Base-by-base conservation (phyloP, 2,113 vertebrate genomes). In the Atractosteus spatula region DNA sequence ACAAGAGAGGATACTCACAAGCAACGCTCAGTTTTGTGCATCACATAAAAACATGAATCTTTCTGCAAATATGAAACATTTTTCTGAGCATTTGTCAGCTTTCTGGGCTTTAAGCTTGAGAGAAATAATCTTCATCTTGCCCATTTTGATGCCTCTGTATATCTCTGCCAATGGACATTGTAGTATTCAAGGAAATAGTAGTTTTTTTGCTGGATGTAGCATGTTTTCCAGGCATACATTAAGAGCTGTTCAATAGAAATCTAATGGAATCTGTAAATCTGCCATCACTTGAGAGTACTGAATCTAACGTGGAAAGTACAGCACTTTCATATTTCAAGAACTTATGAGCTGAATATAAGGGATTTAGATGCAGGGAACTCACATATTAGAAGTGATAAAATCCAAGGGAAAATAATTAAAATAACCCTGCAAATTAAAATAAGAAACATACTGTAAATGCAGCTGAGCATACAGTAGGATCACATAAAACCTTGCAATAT, bases 231-330 rank as follows among this genome's bases (percentile, higher is more conserved):
- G 68, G 75, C 77, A 71, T 76, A 82, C 85, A 87, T 87, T 84
- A 90, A 91, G 82, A 86, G 77, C 80, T 88, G 82, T 83, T 91
- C 89, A 87, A 89, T 89, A 89, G 78, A 88, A 82, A 74, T 76
- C 82, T 91, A 93, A 93, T 89, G 87, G 87, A 91, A 91, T 84
- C 88, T 88, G 83, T 92, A 91, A 92, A 94, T 93, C 89, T 89
- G 71, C 76, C 68, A 73, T 84, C 80, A 78, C 79, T 88, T 76
- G 55, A 74, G 81, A 90, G 76, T 72, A 79, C 17, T 7, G 80
- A 76, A 80, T 79, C 78, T 88, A 87, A 89, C 84, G 82, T 14
- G 68, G 77, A 79, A 89, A 87, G 85, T 79, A 84, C 83, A 80
- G 79, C 86, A 64, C 87, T 90, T 85, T 89, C 88, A 87, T 13